Evolutionary conservation across 1,140 invertebrate genomes (phyloP).

Genomic region (Bradysia coprophila): DNA sequence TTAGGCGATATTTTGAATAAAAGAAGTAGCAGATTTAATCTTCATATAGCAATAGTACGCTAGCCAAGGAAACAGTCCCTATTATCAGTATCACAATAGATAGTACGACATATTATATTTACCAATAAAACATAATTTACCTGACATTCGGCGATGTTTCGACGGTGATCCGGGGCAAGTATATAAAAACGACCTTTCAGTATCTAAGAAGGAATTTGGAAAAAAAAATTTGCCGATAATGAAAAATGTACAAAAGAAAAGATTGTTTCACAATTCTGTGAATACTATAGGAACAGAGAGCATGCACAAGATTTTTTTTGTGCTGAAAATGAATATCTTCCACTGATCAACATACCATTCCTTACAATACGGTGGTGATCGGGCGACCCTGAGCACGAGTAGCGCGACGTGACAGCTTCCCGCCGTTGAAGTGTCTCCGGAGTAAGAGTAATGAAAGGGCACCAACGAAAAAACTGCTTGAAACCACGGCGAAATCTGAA

Average conservation of each 20-base stretch:
- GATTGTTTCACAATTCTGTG: not conserved
- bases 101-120: too few relatives aligned
- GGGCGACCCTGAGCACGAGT: conserved; percentile 49
- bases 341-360: conserved; percentile 35
- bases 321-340: not conserved
- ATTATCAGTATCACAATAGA: too few relatives aligned
- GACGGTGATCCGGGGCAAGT: conserved; percentile 20
- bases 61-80: too few relatives aligned
- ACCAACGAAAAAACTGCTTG: conserved; percentile 70
- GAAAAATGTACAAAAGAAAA: not conserved
- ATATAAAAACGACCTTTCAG: conserved; percentile 23
- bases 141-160: conserved; percentile 18
- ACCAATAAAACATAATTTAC: too few relatives aligned
- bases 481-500: conserved; percentile 72
- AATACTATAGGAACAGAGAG: not conserved
- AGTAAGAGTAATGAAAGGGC: conserved; percentile 48
- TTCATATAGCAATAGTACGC: too few relatives aligned
- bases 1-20: too few relatives aligned
- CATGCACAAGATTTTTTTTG: not conserved
- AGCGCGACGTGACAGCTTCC: conserved; percentile 45
- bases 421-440: conserved; percentile 40
- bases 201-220: conserved; percentile 10
- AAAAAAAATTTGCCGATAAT: not conserved
- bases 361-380: conserved; percentile 47
- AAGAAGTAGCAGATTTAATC: too few relatives aligned